Conservation (phyloP, 1,140 invertebrate species). For the Macrocentrus cingulum region DNA sequence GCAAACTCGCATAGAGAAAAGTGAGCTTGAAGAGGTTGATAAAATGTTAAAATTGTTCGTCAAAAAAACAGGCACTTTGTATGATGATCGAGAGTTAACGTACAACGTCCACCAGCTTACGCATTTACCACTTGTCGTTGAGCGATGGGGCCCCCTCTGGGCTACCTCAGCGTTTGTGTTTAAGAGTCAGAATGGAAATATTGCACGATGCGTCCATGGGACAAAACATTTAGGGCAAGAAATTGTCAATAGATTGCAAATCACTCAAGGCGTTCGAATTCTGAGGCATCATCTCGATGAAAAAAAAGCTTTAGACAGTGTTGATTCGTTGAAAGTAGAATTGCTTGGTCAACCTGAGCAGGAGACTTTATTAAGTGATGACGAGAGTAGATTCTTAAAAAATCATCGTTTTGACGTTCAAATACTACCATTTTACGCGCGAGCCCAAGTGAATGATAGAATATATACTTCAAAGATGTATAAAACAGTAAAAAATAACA, state of each 20-base stretch:
- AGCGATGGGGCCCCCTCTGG: conserved; percentile 37
- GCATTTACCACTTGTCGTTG: conserved; percentile 32
- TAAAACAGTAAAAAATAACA: too few species aligned
- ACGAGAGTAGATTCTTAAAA: too few species aligned
- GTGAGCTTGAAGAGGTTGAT: conserved; percentile 26
- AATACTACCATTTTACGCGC: too few species aligned
- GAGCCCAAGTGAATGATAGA: too few species aligned
- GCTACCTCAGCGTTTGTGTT: conserved; percentile 29
- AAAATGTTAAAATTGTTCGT: conserved; percentile 31
- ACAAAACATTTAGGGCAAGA: conserved; percentile 32
- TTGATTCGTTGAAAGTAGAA: too few species aligned
- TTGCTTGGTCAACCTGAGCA: too few species aligned
- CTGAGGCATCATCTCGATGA: too few species aligned
- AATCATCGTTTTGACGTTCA: too few species aligned
- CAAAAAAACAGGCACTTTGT: conserved; percentile 24
- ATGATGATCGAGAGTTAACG: conserved; percentile 22
- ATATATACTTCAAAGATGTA: too few species aligned
- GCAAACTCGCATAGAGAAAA: conserved; percentile 15
- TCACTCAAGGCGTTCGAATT: too few species aligned
- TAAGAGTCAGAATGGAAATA: conserved; percentile 31
- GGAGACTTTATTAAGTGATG: too few species aligned
- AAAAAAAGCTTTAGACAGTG: too few species aligned
- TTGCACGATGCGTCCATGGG: conserved; percentile 29
- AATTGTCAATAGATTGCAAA: conserved; percentile 33
- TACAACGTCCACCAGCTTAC: conserved; percentile 34